phyloP scores from a whole-genome alignment of 1,140 invertebrate species.

The Brachionus sp. region DNA sequence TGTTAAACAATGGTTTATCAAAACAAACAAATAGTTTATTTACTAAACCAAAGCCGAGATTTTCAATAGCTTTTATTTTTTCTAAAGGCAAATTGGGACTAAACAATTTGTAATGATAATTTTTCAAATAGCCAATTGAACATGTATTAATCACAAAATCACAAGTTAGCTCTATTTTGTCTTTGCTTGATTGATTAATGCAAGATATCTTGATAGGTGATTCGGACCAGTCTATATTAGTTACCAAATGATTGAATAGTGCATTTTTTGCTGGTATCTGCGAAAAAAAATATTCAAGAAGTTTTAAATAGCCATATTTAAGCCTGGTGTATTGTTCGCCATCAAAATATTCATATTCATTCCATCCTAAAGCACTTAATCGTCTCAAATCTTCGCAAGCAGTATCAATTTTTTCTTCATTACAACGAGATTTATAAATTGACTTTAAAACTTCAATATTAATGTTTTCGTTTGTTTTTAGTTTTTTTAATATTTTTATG shows the following conservation, averaged over 20 bases:
- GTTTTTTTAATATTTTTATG: slow-evolving; percentile 14
- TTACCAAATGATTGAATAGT: slow-evolving; percentile 3
- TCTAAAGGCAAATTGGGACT: not conserved
- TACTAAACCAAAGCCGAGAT: slow-evolving; percentile 24
- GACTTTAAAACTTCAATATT: slow-evolving; percentile 18
- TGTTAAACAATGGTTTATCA: slow-evolving; percentile 27
- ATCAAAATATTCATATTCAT: slow-evolving; percentile 42
- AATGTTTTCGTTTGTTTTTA: not conserved
- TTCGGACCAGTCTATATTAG: slow-evolving; percentile 12
- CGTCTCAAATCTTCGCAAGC: slow-evolving; percentile 21
- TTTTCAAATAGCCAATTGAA: slow-evolving; percentile 27
- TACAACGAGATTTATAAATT: slow-evolving; percentile 12
- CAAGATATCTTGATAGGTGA: not conserved
- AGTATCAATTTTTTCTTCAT: slow-evolving; percentile 34
- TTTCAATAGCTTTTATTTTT: slow-evolving; percentile 42
- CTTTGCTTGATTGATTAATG: not conserved
- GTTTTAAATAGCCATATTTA: not conserved
- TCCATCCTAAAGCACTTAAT: slow-evolving; percentile 29
- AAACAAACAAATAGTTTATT: slow-evolving; percentile 25
- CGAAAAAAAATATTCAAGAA: slow-evolving; percentile 11
- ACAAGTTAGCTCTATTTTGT: not conserved
- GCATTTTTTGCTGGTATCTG: not conserved
- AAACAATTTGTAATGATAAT: not conserved
- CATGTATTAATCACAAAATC: not conserved
- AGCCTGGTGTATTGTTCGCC: slow-evolving; percentile 20